Evolutionary conservation across 1,140 invertebrate genomes (phyloP).

Genomic region (Cydia strobilella): DNA sequence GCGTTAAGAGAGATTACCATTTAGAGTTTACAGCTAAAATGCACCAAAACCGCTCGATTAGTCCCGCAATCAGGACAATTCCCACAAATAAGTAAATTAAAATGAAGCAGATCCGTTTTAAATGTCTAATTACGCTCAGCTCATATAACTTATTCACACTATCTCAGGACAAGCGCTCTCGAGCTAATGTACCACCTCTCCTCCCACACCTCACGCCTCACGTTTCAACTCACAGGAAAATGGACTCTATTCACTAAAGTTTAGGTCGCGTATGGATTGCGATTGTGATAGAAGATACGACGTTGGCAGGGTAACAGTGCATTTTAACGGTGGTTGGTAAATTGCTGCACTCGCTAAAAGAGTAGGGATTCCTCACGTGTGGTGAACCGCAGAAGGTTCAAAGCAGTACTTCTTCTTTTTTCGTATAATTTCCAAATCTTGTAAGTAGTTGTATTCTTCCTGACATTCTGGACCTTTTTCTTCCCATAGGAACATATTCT

Average conservation of each 20-base stretch:
- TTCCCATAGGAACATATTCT: background rate
- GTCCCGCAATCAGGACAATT: background rate
- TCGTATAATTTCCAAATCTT: background rate
- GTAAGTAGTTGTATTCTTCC: background rate
- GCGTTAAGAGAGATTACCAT: too few species aligned
- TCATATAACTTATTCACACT: conserved; percentile 9
- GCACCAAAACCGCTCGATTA: background rate
- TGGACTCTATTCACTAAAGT: background rate
- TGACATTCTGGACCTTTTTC: too few species aligned
- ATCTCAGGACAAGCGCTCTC: background rate
- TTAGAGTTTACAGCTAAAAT: too few species aligned
- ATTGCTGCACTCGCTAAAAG: conserved; percentile 8
- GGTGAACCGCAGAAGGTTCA: background rate
- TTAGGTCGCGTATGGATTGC: background rate
- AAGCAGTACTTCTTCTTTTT: background rate
- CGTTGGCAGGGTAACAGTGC: background rate
- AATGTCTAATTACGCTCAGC: conserved; percentile 2
- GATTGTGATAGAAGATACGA: background rate
- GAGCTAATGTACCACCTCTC: background rate
- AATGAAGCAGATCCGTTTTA: background rate
- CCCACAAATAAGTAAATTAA: background rate
- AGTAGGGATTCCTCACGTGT: conserved; percentile 11
- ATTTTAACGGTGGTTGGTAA: conserved; percentile 7
- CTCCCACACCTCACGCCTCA: background rate
- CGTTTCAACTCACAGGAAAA: background rate